Percentiles rank a stretch among this genome's conserved stretches.
These are phyloP conservation scores for Condylura cristata DNA, from an alignment of 2,113 vertebrate species.

Conservation along the genomic window DNA sequence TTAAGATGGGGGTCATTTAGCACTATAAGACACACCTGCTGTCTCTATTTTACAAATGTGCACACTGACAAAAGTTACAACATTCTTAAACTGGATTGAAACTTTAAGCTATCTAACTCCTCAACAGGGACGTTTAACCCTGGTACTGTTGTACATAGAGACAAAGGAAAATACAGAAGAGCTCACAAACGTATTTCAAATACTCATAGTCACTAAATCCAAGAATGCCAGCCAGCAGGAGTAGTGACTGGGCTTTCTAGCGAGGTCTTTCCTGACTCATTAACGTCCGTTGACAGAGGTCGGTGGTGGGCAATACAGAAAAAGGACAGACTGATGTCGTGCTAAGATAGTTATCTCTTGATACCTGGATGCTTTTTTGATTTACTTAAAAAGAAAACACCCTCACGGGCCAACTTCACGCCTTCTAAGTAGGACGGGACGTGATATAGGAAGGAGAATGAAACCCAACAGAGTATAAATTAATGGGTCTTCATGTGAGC, in stretches of 20 bases:
- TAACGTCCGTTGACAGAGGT: background rate
- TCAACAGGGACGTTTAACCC: background rate
- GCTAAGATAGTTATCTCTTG: background rate
- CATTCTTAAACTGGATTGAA: constrained; percentile 1
- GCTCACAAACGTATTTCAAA: constrained; percentile 23
- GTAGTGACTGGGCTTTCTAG: background rate
- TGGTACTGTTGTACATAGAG: background rate
- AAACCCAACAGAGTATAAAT: background rate
- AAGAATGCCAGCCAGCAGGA: background rate
- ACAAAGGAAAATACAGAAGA: background rate
- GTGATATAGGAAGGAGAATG: background rate
- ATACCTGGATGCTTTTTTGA: background rate
- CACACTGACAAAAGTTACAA: background rate
- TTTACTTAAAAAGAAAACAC: background rate
- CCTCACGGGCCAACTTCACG: background rate
- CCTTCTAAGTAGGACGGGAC: constrained; percentile 14
- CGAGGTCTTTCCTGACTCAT: background rate
- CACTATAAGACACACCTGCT: background rate
- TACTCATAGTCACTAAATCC: background rate
- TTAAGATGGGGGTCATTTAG: background rate
- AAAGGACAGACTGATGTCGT: background rate
- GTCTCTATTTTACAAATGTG: background rate
- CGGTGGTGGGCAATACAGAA: background rate
- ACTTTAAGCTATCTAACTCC: background rate
- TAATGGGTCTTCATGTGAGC: background rate